Percentiles rank a stretch among this genome's conserved stretches.
Conservation (phyloP, 2,888 invertebrate species). For the Boloria selene region DNA sequence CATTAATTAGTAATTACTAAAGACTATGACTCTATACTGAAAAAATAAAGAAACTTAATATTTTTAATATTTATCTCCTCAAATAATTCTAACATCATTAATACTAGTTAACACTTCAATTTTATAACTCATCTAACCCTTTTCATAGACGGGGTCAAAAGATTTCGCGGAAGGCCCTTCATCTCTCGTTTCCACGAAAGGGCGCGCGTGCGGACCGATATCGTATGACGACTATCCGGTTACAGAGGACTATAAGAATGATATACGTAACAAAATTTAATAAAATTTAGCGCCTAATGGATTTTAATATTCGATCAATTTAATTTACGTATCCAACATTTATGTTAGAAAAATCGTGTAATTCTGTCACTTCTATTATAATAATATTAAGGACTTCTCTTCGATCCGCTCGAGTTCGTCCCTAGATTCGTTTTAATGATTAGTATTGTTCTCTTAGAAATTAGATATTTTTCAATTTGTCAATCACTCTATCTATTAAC, state of each 20-base stretch:
- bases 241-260: slow-evolving; percentile 42
- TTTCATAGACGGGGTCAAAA: slow-evolving; percentile 41
- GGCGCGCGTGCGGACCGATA: slow-evolving; percentile 47
- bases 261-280: slow-evolving; percentile 31
- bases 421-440: no score
- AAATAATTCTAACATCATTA: not conserved
- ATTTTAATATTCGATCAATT: not conserved
- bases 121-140: slow-evolving; percentile 15
- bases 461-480: no score
- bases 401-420: no score
- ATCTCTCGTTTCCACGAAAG: slow-evolving; percentile 56
- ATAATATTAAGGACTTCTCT: no score
- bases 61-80: not conserved
- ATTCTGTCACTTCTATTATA: no score
- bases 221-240: slow-evolving; percentile 51
- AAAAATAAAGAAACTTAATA: no score
- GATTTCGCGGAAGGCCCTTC: slow-evolving; percentile 55
- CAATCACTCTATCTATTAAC: no score
- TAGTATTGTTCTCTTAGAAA: no score
- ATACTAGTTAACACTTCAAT: slow-evolving; percentile 15
- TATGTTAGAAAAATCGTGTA: no score
- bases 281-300: slow-evolving; percentile 20
- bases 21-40: no score
- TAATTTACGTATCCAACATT: no score
- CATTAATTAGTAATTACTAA: no score